phyloP scores from a whole-genome alignment of 2,113 vertebrate genomes.

The Macquaria australasica region DNA sequence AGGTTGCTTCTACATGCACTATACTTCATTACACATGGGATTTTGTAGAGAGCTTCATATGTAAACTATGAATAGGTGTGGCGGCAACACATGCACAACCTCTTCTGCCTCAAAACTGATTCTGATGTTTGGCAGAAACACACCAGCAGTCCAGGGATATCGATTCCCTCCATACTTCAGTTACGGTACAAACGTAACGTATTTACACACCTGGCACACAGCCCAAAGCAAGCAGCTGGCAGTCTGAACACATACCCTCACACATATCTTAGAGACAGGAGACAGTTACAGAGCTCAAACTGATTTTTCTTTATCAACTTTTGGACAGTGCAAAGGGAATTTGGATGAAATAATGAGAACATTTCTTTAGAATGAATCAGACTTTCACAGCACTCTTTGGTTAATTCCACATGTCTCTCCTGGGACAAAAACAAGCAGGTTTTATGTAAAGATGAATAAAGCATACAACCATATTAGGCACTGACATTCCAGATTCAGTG shows the following conservation, averaged over 20 bases:
- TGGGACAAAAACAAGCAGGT: background rate
- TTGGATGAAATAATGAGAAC: background rate
- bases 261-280: background rate
- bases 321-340: background rate
- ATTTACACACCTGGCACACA: background rate
- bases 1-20: background rate
- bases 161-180: background rate
- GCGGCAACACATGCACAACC: background rate
- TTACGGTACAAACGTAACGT: background rate
- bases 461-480: background rate
- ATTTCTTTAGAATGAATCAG: background rate
- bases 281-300: background rate
- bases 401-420: background rate
- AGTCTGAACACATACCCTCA: background rate
- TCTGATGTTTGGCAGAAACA: conserved; percentile 6
- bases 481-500: conserved; percentile 2
- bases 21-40: background rate
- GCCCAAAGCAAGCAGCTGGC: background rate
- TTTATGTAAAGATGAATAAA: background rate
- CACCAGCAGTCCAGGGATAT: background rate
- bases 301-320: background rate
- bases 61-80: background rate
- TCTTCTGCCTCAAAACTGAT: conserved; percentile 3
- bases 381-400: background rate
- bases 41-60: conserved; percentile 4